Conservation (phyloP, 2,113 vertebrate genomes). For the Podarcis cretensis region DNA sequence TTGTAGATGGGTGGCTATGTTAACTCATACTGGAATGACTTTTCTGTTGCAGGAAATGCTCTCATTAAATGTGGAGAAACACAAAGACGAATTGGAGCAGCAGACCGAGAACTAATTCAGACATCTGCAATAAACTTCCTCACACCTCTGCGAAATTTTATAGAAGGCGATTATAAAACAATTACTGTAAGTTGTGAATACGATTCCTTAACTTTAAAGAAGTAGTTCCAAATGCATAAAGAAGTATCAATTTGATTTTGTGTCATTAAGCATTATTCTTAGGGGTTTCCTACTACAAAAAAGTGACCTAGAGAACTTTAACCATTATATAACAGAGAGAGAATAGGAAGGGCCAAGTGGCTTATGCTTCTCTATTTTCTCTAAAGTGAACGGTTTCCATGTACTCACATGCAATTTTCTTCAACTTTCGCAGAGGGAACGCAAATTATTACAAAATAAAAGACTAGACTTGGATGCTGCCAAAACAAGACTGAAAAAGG, state of each 20-base stretch:
- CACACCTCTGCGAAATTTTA: slow-evolving; percentile 95
- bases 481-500: slow-evolving; percentile 96
- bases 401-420: slow-evolving; percentile 22
- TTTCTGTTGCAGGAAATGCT: slow-evolving; percentile 87
- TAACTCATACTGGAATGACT: slow-evolving; percentile 37
- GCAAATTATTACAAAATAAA: slow-evolving; percentile 94
- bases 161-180: slow-evolving; percentile 98
- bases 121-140: slow-evolving; percentile 96
- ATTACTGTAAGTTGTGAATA: slow-evolving; percentile 88
- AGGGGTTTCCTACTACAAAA: not conserved
- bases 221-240: not conserved
- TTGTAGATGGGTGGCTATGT: slow-evolving; percentile 36
- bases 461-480: slow-evolving; percentile 97
- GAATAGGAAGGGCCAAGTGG: not conserved
- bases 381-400: not conserved
- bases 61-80: slow-evolving; percentile 98
- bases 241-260: not conserved
- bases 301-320: not conserved
- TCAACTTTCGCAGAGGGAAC: slow-evolving; percentile 88
- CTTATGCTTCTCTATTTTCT: not conserved
- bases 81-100: slow-evolving; percentile 93
- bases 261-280: not conserved
- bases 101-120: slow-evolving; percentile 95
- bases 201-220: not conserved
- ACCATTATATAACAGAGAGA: not conserved